Base-by-base conservation (phyloP, 2,888 invertebrate genomes). In the Epiblema foenella region DNA sequence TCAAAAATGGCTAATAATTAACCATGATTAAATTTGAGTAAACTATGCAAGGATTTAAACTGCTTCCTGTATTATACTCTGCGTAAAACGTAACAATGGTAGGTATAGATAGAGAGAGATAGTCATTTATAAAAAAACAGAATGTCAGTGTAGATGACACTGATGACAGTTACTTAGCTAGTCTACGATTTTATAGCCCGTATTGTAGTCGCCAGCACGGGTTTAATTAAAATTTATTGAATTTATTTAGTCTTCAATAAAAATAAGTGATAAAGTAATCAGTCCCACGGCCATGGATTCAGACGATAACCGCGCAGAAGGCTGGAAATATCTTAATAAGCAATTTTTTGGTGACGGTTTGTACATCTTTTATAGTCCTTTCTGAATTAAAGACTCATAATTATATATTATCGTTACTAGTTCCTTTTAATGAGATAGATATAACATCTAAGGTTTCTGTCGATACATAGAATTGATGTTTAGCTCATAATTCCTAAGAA, bases 301-400 rank as follows among this genome's bases (percentile, higher is more conserved):
- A 20, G 91, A 89, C 65, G 92, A 90, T 69, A 91, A 91, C 39
- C 91, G 93, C 54, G 93, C 88, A 2, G 93, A 93, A 77, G 93
- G 93, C 76, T 93, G 93, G 93, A 93, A 93, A 78, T 93, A 89
- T 82, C 85, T 93, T 74, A 93, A 93, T 78, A 93, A 93, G 82
- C 93, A 93, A 78, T 93, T 87, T 84, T 93, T 93, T 76, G 93
- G 93, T 64, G 93, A 93, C 79, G 93, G 93, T 93, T 78, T 79
- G 92, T 91, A 79, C 69, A 75, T 18, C 15, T 29, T 66, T 56
- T 9, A 3, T 71, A 33, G 12, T 42, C 29, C 42, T 59, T n/a
- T 10, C 4, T 46, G 33, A 66, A 66, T 56, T 66, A 46, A 1
- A 29, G 15, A 29, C 24, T 60, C 12, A 60, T 54, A 42, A 59